These are phyloP conservation scores for Sinodicranocentrus sp. DNA, from an alignment of 2,888 invertebrate genomes.

Conservation along the genomic window DNA sequence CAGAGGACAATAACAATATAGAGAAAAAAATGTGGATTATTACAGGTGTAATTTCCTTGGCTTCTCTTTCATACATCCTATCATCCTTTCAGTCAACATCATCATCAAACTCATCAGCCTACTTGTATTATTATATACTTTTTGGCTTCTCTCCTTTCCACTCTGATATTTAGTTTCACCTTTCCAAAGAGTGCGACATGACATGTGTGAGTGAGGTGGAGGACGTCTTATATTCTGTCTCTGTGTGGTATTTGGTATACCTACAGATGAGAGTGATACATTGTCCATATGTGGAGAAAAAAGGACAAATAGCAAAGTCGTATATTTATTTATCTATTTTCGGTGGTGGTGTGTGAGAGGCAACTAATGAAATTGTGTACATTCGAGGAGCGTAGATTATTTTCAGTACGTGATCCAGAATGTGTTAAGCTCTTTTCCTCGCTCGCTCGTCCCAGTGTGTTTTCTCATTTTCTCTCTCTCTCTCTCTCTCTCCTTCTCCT, in stretches of 20 bases:
- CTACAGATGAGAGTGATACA: background rate
- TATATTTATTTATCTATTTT: slow-evolving; percentile 40
- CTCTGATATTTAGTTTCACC: background rate
- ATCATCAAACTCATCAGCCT: no score
- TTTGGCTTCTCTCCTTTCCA: background rate
- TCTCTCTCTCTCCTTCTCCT: background rate
- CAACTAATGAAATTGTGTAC: background rate
- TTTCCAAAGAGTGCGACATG: background rate
- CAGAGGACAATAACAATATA: background rate
- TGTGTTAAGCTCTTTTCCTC: slow-evolving; percentile 29
- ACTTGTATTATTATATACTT: no score
- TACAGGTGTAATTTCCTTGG: slow-evolving; percentile 22
- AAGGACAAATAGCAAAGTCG: slow-evolving; percentile 1
- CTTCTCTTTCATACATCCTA: background rate
- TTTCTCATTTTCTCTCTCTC: background rate
- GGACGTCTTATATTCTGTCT: background rate
- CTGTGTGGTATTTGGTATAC: slow-evolving; percentile 13
- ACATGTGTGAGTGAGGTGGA: background rate
- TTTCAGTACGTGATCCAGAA: slow-evolving; percentile 51
- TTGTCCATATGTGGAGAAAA: background rate
- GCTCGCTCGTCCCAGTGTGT: no score
- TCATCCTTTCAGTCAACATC: no score
- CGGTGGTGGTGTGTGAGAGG: background rate
- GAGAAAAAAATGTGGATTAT: slow-evolving; percentile 2
- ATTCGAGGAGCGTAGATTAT: no score